phyloP scores from a whole-genome alignment of 2,113 vertebrate genomes.

The Triplophysa rosa region DNA sequence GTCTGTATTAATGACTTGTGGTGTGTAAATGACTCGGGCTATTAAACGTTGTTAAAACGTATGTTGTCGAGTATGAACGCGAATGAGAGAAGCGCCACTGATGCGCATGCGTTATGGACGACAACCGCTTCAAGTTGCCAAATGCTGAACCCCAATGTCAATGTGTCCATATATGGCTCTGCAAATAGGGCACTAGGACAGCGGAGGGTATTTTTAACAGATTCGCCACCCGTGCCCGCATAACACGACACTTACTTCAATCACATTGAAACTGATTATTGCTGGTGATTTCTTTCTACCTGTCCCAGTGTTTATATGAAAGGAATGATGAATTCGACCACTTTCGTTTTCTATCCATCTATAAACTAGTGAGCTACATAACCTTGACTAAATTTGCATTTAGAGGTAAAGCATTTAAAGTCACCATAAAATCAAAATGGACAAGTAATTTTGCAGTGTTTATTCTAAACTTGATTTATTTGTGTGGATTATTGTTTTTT shows the following conservation, averaged over 20 bases:
- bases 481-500: too few species aligned
- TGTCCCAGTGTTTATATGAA: not conserved
- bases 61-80: not conserved
- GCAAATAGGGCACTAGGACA: constrained; percentile 76
- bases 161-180: constrained; percentile 77
- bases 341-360: too few species aligned
- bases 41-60: not conserved
- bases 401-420: too few species aligned
- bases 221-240: constrained; percentile 59
- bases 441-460: too few species aligned
- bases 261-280: not conserved
- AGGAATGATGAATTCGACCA: too few species aligned
- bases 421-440: too few species aligned
- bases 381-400: too few species aligned
- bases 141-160: constrained; percentile 73
- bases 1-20: not conserved
- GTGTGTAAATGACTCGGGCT: not conserved
- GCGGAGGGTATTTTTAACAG: constrained; percentile 80
- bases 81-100: constrained; percentile 32
- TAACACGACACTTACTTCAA: constrained; percentile 36
- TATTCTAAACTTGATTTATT: too few species aligned
- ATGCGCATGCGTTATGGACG: constrained; percentile 63
- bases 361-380: too few species aligned
- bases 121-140: constrained; percentile 73
- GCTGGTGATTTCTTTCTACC: too few species aligned